These are phyloP conservation scores for Drosophila prosaltans DNA, from an alignment of 1,140 invertebrate genomes.

Conservation along the genomic window DNA sequence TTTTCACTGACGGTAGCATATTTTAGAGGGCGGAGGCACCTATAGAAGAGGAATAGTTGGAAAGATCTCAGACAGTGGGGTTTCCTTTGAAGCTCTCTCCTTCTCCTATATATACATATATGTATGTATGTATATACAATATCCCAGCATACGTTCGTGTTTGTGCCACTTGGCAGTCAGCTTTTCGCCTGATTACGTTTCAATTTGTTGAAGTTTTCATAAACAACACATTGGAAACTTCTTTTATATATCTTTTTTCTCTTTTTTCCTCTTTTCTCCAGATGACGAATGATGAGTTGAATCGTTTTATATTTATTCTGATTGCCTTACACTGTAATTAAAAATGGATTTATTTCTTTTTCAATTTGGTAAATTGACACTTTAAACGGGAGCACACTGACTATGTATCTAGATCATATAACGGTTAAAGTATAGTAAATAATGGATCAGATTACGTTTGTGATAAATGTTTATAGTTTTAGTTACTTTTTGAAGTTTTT, in stretches of 20 bases:
- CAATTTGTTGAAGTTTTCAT: constrained; percentile 66
- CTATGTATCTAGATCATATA: background rate
- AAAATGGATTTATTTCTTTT: constrained; percentile 46
- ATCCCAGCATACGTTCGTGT: constrained; percentile 7
- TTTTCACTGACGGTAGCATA: constrained; percentile 27
- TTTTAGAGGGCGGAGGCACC: constrained; percentile 29
- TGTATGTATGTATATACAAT: constrained; percentile 17
- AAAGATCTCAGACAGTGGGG: constrained; percentile 20
- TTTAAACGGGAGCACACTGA: background rate
- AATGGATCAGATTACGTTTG: background rate
- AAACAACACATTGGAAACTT: constrained; percentile 50
- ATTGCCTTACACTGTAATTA: constrained; percentile 55
- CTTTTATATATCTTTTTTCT: constrained; percentile 12
- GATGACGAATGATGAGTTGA: constrained; percentile 28
- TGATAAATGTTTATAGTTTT: too few species aligned
- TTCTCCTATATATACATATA: constrained; percentile 14
- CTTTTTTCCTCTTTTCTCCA: background rate
- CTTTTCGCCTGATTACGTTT: constrained; percentile 77
- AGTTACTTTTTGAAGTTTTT: too few species aligned
- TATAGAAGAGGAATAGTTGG: background rate
- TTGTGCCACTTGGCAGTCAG: constrained; percentile 32
- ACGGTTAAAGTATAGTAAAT: background rate
- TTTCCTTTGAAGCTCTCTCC: constrained; percentile 61
- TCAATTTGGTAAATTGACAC: constrained; percentile 26
- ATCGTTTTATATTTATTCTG: constrained; percentile 35